phyloP scores from a whole-genome alignment of 2,888 invertebrate genomes.

The Aethes cnicana region DNA sequence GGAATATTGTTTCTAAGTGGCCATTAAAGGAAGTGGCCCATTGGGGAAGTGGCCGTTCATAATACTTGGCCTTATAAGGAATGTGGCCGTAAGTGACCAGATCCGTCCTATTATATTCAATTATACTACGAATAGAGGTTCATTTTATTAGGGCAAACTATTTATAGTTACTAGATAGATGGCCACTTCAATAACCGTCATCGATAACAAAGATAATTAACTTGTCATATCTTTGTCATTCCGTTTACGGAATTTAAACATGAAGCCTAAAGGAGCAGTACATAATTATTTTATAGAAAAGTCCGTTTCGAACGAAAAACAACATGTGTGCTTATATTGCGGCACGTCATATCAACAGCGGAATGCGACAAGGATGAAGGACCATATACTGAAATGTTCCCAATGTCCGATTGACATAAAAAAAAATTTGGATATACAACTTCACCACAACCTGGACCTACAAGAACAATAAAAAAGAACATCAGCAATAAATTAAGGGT shows the following conservation, averaged over 20 bases:
- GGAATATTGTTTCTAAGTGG: no score
- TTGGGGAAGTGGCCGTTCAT: no score
- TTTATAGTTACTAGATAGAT: neutral
- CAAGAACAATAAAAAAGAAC: neutral
- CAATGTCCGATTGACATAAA: neutral
- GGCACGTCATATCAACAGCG: neutral
- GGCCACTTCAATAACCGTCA: constrained; percentile 2
- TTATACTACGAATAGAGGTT: no score
- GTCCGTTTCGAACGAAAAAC: neutral
- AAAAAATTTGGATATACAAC: neutral
- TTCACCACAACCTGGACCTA: neutral
- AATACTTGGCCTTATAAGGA: no score
- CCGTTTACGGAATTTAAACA: constrained; percentile 3
- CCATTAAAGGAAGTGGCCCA: no score
- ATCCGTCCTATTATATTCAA: no score
- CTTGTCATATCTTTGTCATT: constrained; percentile 6
- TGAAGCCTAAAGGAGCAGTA: neutral
- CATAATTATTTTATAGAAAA: neutral
- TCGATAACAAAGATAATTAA: constrained; percentile 3
- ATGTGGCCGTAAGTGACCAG: no score
- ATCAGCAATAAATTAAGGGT: neutral
- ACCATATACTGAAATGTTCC: neutral
- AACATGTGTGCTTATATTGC: neutral
- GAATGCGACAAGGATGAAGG: neutral
- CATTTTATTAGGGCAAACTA: constrained; percentile 2